Evolutionary conservation across 1,140 invertebrate genomes (phyloP), one percentile per base, ranked within the genome.

Genomic region (Megalopta genalis): DNA sequence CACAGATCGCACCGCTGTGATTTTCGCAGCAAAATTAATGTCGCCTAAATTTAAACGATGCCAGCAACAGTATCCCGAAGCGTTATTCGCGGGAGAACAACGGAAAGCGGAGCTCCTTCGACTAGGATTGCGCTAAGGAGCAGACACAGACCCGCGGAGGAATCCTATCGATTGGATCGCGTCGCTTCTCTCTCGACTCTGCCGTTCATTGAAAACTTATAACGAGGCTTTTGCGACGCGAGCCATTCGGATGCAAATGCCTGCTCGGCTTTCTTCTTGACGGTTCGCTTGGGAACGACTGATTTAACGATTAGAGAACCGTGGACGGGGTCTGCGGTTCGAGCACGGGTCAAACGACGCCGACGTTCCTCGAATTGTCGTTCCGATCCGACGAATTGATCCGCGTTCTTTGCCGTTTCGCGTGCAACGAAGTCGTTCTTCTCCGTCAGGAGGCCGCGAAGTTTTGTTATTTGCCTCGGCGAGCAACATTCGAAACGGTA

Each of bases 211-310:
- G 76, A 72, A 78, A 78, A 64, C 60, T 71, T 71, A 68, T 64
- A 78, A 72, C 76, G 76, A 78, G 46, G 68, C 68, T 78, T 77
- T 64, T 64, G 68, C 63, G 71, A 78, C 12, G n/a, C 60, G 46
- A 72, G 23, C 68, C 32, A 72, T 78, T 78, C 76, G 76, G 62
- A 78, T 78, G 76, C 68, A 72, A 78, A 78, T 78, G 23, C 27
- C 27, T n/a, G 14, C 32, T 14, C 32, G 59, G 68, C 68, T 37
- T 72, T 78, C 68, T 78, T 72, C 60, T 68, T 25, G 32, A 69
- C 57, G 12, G n/a, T 77, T 39, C 66, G 57, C 42, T 52, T 21
- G 49, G 66, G 21, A 52, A 63, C 46, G 59, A 63, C 32, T 49
- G 60, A 71, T 72, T 71, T 42, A 64, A 70, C 75, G 57, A 77